Evolutionary conservation across 2,113 vertebrate genomes (phyloP).

Genomic region (Mohoua ochrocephala): DNA sequence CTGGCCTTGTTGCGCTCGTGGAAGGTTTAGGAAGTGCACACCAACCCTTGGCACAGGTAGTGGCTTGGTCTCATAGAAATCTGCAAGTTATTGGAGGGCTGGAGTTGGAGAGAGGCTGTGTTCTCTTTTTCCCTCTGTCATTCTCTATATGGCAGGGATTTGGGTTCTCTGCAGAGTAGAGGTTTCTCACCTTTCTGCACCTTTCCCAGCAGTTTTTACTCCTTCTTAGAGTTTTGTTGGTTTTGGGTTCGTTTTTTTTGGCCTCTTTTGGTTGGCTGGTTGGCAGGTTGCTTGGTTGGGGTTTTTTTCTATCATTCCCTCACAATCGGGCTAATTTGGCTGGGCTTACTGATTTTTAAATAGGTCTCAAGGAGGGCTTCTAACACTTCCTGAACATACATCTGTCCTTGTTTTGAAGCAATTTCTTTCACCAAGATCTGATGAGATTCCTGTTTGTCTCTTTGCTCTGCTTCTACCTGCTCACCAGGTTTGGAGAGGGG

Average conservation of each 20-base stretch:
- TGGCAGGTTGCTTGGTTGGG: background rate
- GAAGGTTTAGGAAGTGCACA: background rate
- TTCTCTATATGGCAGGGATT: background rate
- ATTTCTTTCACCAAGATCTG: background rate
- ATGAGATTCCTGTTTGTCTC: background rate
- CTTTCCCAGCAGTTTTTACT: background rate
- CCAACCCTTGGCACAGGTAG: rapidly evolving
- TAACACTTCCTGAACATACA: background rate
- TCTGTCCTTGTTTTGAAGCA: background rate
- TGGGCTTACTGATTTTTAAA: background rate
- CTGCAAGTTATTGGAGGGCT: background rate
- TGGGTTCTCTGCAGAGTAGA: background rate
- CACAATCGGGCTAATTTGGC: background rate
- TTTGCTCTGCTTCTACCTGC: background rate
- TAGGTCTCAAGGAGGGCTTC: background rate
- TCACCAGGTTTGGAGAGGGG: background rate
- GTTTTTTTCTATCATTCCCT: background rate
- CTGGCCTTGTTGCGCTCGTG: rapidly evolving
- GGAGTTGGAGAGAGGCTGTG: background rate
- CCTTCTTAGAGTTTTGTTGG: background rate
- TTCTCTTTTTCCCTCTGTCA: background rate
- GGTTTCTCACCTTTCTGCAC: background rate
- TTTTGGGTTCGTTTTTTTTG: rapidly evolving
- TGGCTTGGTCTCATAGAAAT: background rate
- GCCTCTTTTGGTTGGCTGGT: background rate